Base-by-base conservation (phyloP, 2,888 invertebrate genomes). In the Unio pictorum region DNA sequence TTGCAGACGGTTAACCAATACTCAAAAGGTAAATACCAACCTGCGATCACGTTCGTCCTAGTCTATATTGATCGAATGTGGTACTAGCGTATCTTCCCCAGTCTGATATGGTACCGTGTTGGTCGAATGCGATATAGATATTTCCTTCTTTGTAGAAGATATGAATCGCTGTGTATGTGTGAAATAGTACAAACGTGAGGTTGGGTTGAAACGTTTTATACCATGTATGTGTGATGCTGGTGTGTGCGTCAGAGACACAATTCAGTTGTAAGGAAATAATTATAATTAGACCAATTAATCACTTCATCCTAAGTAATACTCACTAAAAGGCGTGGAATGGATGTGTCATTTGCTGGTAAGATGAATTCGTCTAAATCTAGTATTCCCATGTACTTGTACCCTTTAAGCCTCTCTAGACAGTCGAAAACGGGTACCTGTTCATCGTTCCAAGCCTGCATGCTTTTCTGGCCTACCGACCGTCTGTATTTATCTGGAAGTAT, bases 311-410 rank as follows among this genome's bases (percentile, higher is more conserved):
- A 23, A 55, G 45, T 18, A 23, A 15, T 26, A 68, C 75, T 69
- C 69, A 76, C 75, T 57, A 76, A 72, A 20, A 76, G 58, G 28
- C 59, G n/a, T 4, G n/a, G 58, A 68, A 67, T 67, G 3, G 65
- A 58, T 23, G 63, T 56, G 3, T 61, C 68, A 15, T 56, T 55
- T 4, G 59, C 62, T 8, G 76, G 73, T 54, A 76, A 58, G 4
- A 76, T 64, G 58, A 70, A 76, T 58, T 76, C 76, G 63, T 76
- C 76, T 20, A 74, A 58, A 64, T 76, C 76, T 7, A 76, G 23
- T 3, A 69, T 58, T 8, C 55, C 70, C 15, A 76, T 30, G 55
- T 76, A 76, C 20, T 68, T 69, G 67, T 74, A 76, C 18, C 76
- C 76, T 45, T 66, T 69, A 18, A 76, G 68, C 34, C 68, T 67